These are phyloP conservation scores for Helicoverpa assulta DNA, from an alignment of 2,888 invertebrate species.

Conservation along the genomic window DNA sequence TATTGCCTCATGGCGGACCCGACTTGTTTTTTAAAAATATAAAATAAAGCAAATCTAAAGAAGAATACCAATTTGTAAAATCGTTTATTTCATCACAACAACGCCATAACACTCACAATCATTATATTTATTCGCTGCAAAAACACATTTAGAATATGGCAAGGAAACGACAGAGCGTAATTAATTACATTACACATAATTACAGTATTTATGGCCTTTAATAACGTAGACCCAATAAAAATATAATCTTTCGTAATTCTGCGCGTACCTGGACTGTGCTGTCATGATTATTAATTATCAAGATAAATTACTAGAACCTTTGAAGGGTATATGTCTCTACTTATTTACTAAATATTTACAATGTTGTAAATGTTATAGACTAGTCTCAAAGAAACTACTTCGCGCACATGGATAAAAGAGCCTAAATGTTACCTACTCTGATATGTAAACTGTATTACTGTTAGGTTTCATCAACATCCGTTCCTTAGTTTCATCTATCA, in stretches of 20 bases:
- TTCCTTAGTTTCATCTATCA: too few species aligned
- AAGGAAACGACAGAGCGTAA: background rate
- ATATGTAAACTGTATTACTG: too few species aligned
- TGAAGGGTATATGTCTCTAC: background rate
- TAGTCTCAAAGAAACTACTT: too few species aligned
- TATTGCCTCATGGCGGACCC: too few species aligned
- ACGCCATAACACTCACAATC: background rate
- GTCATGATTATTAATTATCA: background rate
- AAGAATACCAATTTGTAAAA: too few species aligned
- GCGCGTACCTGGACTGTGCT: background rate
- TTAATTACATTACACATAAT: constrained; percentile 26
- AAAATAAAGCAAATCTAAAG: too few species aligned
- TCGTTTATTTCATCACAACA: background rate
- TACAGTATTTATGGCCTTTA: constrained; percentile 20
- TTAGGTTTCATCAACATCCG: too few species aligned
- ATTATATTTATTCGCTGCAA: background rate
- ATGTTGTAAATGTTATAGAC: too few species aligned
- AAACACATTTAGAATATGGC: constrained; percentile 6
- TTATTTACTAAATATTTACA: too few species aligned
- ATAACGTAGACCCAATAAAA: background rate
- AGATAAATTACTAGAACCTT: background rate
- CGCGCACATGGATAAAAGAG: too few species aligned
- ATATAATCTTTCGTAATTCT: background rate
- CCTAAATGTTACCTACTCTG: too few species aligned
- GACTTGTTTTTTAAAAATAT: too few species aligned